A percentile compares a stretch with the other conserved stretches of the same genome.
phyloP scores from a whole-genome alignment of 2,888 invertebrate genomes.

The Lasioglossum villosulum region DNA sequence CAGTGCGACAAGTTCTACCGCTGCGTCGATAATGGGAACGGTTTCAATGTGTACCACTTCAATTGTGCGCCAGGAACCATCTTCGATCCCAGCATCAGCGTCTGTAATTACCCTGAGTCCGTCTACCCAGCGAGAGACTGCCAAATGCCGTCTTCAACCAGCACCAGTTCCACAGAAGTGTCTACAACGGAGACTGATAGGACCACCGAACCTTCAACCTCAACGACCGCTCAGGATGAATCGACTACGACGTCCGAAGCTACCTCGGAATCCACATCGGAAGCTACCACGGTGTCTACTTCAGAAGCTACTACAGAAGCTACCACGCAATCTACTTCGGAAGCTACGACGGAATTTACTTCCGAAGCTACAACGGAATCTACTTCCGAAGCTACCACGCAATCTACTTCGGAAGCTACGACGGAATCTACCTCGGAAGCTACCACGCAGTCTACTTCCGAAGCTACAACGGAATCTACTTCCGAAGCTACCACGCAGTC shows the following conservation, averaged over 20 bases:
- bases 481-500: conserved; percentile 10
- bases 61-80: conserved; percentile 90
- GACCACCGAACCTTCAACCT: conserved; percentile 17
- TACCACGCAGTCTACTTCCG: conserved; percentile 6
- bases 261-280: conserved; percentile 19
- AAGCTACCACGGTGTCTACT: conserved; percentile 24
- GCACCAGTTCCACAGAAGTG: conserved; percentile 36
- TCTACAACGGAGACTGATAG: neutral
- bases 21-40: conserved; percentile 88
- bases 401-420: conserved; percentile 12
- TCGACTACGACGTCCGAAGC: conserved; percentile 3
- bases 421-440: neutral
- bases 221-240: conserved; percentile 1
- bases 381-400: neutral
- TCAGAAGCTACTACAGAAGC: conserved; percentile 36
- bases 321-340: conserved; percentile 32
- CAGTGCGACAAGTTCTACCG: conserved; percentile 89
- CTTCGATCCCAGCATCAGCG: conserved; percentile 88
- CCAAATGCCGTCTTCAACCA: conserved; percentile 24
- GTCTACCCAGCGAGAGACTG: conserved; percentile 86
- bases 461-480: conserved; percentile 21
- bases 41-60: conserved; percentile 88
- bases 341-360: conserved; percentile 4
- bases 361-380: conserved; percentile 40
- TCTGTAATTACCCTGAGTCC: conserved; percentile 89